Evolutionary conservation across 1,140 invertebrate genomes (phyloP), one percentile per base, ranked within the genome.

Genomic region (Paracyclopina nana): DNA sequence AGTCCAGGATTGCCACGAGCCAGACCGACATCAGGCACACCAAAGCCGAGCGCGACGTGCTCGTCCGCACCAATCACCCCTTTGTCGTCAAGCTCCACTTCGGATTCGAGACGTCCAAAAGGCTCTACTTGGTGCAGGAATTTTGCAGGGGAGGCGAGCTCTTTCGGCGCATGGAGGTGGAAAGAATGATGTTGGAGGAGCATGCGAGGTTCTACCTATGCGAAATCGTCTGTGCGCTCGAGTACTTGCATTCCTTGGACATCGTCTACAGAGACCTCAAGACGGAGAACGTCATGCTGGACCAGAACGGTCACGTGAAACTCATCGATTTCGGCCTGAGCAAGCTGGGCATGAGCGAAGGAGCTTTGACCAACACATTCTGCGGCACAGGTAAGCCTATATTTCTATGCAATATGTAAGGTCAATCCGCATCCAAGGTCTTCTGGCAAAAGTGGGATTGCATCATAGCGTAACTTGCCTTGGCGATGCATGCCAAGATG

Each of bases 21-120:
- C 87, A 95, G 68, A 98, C 98, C 68, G 94, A 98, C 66, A 97
- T 90, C 48, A 91, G 90, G 53, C 94, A 99, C 63, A 98, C 94
- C 43, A 95, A 94, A 70, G 91, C 94, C 44, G 95, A 99, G 68
- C 73, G 95, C 61, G 98, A 98, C 68, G 98, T 99, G 60, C 71
- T 99, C 14, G 24, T 22, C 2, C 5, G n/a, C 16, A 24, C 24
- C n/a, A 22, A 44, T 44, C 42, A 44, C 12, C 42, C 42, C 16
- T 44, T 44, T 25, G 12, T 44, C 2, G 42, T 44, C 14, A 44
- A 44, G 24, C 16, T 44, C 14, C 24, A 44, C 24, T 44, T 18
- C 12, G 42, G 14, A 6, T 44, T 44, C 24, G 42, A 44, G 24
- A 44, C 42, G n/a, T 20, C 16, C n/a, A 12, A 12, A 2, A 14